These are phyloP conservation scores for Mesocricetus auratus DNA, from an alignment of 2,113 vertebrate genomes.

Conservation along the genomic window DNA sequence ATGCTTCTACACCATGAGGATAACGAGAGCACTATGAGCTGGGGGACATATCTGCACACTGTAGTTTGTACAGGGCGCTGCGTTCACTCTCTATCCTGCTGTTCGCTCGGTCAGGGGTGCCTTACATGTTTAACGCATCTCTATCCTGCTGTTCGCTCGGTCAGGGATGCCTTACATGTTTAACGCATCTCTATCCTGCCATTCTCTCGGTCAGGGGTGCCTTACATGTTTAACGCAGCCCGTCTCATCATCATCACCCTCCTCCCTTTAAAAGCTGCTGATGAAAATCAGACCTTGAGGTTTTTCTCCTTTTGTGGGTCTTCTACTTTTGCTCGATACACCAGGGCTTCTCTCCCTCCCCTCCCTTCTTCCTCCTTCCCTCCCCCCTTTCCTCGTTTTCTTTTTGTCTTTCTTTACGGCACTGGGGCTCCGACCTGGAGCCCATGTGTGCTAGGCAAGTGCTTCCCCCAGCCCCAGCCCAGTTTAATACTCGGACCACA, in stretches of 20 bases:
- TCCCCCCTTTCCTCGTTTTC: too few species aligned
- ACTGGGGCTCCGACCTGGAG: not conserved
- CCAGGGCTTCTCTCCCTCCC: not conserved
- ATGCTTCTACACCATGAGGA: not conserved
- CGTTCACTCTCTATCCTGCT: not conserved
- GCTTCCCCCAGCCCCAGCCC: not conserved
- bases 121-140: not conserved
- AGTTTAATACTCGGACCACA: not conserved
- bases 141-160: not conserved
- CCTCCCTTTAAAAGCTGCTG: not conserved
- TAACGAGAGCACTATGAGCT: not conserved
- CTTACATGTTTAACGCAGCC: constrained; percentile 10
- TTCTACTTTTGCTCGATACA: constrained; percentile 2
- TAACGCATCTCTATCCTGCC: not conserved
- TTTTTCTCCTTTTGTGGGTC: not conserved
- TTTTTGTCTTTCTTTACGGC: not conserved
- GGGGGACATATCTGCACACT: not conserved
- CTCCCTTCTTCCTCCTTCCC: not conserved
- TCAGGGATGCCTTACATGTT: not conserved
- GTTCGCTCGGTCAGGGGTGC: not conserved
- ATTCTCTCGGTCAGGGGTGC: not conserved
- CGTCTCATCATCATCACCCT: not conserved
- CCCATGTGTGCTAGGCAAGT: not conserved
- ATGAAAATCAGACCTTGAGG: not conserved
- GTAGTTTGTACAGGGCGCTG: not conserved